Percentiles rank a stretch among this genome's conserved stretches.
phyloP scores from a whole-genome alignment of 2,888 invertebrate genomes.

The Phanerotoma sp. region DNA sequence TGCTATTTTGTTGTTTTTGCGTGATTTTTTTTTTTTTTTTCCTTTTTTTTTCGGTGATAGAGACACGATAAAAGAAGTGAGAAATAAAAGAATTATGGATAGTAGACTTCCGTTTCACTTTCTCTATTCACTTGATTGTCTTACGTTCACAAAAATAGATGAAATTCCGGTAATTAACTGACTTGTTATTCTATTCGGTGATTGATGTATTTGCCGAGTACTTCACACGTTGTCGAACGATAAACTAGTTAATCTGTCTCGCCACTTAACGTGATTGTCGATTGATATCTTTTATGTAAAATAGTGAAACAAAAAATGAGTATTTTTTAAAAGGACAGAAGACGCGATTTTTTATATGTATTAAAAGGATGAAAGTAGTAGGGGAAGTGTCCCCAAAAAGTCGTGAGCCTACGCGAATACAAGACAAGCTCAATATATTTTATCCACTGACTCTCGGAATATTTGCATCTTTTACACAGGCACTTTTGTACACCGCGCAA shows the following conservation, averaged over 20 bases:
- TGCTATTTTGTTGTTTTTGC: no score
- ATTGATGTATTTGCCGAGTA: no score
- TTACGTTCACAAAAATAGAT: no score
- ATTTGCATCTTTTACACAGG: neutral
- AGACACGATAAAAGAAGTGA: no score
- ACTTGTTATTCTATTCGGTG: no score
- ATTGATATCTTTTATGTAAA: neutral
- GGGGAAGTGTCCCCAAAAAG: slow-evolving; percentile 18
- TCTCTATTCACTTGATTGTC: no score
- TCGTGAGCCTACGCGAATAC: slow-evolving; percentile 16
- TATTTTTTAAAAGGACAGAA: neutral
- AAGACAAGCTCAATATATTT: slow-evolving; percentile 27
- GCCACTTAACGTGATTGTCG: neutral
- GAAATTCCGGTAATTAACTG: no score
- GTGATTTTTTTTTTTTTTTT: no score
- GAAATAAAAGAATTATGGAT: no score
- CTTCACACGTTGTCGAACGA: no score
- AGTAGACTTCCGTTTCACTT: no score
- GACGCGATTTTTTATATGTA: neutral
- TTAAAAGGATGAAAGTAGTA: neutral
- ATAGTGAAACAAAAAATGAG: neutral
- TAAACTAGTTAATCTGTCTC: neutral
- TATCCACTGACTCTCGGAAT: slow-evolving; percentile 26
- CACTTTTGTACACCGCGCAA: slow-evolving; percentile 45
- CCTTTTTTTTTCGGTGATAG: no score